Percentiles rank a stretch among this genome's conserved stretches.
Evolutionary conservation across 2,113 vertebrate genomes (phyloP).

Genomic region (Puma concolor): DNA sequence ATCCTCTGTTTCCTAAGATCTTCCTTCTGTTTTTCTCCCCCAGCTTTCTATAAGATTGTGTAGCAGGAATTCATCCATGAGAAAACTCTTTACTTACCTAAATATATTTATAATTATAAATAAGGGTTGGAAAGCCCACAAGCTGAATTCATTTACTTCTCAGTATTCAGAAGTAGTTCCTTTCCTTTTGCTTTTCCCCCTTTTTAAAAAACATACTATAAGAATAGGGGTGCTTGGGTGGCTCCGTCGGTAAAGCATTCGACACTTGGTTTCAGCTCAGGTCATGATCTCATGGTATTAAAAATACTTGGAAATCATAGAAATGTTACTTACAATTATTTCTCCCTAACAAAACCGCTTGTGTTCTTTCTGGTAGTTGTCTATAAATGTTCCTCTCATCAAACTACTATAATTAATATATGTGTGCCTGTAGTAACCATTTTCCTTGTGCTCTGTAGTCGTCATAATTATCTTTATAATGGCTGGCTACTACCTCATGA

Average conservation of each 20-base stretch:
- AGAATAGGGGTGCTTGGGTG: no score
- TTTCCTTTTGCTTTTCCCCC: neutral
- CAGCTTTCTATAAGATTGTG: neutral
- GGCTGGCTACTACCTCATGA: neutral
- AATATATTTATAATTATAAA: neutral
- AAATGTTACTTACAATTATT: neutral
- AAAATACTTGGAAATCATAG: neutral
- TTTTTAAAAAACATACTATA: neutral
- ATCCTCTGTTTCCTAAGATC: neutral
- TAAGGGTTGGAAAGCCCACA: neutral
- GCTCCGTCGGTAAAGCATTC: no score
- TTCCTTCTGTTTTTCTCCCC: neutral
- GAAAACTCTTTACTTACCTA: neutral
- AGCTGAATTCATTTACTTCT: neutral
- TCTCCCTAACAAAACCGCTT: neutral
- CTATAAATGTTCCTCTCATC: neutral
- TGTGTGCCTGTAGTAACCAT: neutral
- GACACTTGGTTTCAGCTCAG: no score
- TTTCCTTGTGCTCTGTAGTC: neutral
- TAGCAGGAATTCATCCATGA: neutral
- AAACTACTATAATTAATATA: no score
- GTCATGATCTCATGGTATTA: neutral
- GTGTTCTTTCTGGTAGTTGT: neutral
- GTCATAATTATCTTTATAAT: neutral
- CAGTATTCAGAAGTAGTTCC: neutral